Conservation (phyloP, 2,797 vertebrate species). For the Pangasius krempfi region DNA sequence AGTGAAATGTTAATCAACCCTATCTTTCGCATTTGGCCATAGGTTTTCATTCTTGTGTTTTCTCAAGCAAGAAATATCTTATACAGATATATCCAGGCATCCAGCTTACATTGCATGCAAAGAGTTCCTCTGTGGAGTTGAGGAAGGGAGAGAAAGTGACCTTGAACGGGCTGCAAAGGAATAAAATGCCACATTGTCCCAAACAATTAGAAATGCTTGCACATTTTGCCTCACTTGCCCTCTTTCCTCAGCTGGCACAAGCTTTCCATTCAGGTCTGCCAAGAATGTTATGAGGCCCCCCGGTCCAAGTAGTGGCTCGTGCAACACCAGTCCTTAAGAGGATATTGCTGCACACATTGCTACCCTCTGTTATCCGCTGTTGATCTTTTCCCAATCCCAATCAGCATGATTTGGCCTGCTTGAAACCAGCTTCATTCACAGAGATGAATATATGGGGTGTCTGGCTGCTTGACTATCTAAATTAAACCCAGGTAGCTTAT, state of each 20-base stretch:
- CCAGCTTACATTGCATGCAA: constrained; percentile 13
- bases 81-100: constrained; percentile 7
- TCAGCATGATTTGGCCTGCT: not conserved
- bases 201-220: constrained; percentile 13
- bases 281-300: constrained; percentile 13
- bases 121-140: not conserved
- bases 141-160: no score
- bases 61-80: not conserved
- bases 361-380: not conserved
- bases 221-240: not conserved
- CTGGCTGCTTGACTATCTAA: not conserved
- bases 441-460: not conserved
- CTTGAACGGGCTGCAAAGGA: not conserved
- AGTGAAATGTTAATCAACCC: no score
- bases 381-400: constrained; percentile 1
- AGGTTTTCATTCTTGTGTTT: no score
- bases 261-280: not conserved
- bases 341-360: not conserved
- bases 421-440: not conserved
- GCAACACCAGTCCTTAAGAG: not conserved
- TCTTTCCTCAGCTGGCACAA: constrained; percentile 13
- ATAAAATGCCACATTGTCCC: constrained; percentile 31
- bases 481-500: not conserved
- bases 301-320: constrained; percentile 1
- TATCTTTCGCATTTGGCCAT: not conserved